These are phyloP conservation scores for Alexandromys fortis DNA, from an alignment of 2,113 vertebrate genomes.

Conservation along the genomic window DNA sequence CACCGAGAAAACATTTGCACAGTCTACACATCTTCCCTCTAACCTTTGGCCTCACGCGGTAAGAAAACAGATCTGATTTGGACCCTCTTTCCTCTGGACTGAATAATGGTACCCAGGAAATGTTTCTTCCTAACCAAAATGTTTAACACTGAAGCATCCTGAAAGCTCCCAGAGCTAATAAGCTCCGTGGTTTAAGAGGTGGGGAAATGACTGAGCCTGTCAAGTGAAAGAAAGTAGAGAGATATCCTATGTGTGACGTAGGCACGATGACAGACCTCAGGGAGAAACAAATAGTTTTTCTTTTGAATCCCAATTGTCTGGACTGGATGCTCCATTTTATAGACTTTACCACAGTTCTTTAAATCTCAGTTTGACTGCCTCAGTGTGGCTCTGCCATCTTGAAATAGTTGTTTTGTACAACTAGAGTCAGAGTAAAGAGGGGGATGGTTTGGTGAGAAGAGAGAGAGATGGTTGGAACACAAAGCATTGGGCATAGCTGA, in stretches of 20 bases:
- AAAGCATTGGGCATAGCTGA: neutral
- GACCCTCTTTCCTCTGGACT: neutral
- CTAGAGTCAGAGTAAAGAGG: neutral
- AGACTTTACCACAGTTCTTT: neutral
- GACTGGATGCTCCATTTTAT: neutral
- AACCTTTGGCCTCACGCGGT: neutral
- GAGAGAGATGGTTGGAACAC: neutral
- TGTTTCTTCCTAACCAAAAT: conserved; percentile 30
- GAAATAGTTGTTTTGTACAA: neutral
- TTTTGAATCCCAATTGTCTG: neutral
- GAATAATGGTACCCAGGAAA: conserved; percentile 27
- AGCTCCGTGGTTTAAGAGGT: neutral
- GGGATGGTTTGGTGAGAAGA: conserved; percentile 21
- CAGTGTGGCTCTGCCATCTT: neutral
- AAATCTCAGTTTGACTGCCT: conserved; percentile 12
- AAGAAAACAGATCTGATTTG: conserved; percentile 34
- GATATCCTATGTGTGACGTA: neutral
- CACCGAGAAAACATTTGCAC: conserved; percentile 35
- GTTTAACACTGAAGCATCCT: conserved; percentile 6
- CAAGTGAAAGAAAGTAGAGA: neutral
- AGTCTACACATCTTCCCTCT: neutral
- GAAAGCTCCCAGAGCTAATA: neutral
- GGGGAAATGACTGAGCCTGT: neutral
- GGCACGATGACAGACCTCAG: neutral
- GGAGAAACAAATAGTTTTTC: neutral